Evolutionary conservation across 2,888 invertebrate genomes (phyloP).

Genomic region (Salticus scenicus): DNA sequence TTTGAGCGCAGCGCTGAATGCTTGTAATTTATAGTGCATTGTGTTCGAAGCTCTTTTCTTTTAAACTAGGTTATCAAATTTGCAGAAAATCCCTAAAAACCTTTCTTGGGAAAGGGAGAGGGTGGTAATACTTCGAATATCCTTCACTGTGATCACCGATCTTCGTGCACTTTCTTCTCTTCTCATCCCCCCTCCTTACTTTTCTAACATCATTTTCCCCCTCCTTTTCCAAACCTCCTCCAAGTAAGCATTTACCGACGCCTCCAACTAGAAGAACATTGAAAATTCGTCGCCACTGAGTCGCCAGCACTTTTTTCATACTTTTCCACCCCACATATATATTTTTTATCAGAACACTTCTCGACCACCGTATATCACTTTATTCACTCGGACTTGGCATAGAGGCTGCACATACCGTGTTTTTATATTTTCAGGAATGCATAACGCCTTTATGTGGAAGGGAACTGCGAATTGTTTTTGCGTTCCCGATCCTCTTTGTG

Average conservation of each 20-base stretch:
- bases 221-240: conserved; percentile 17
- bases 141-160: conserved; percentile 63
- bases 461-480: conserved; percentile 40
- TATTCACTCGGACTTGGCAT: conserved; percentile 66
- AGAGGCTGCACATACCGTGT: conserved; percentile 19
- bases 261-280: conserved; percentile 51
- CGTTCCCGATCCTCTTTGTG: not conserved
- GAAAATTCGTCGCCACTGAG: conserved; percentile 61
- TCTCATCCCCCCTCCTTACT: not conserved
- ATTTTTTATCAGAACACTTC: conserved; percentile 65
- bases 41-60: no score
- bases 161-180: conserved; percentile 49
- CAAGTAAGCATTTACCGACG: conserved; percentile 54
- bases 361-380: conserved; percentile 66
- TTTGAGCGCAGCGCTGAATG: no score
- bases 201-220: conserved; percentile 10
- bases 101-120: not conserved
- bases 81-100: conserved; percentile 59
- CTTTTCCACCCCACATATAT: conserved; percentile 43
- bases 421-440: conserved; percentile 62
- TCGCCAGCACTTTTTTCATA: conserved; percentile 54
- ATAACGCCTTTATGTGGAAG: conserved; percentile 39
- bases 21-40: no score
- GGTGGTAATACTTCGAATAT: conserved; percentile 48
- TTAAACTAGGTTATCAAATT: no score